Conservation (phyloP, 53 echinoderm and acorn worm species). For the Glandiceps talaboti region DNA sequence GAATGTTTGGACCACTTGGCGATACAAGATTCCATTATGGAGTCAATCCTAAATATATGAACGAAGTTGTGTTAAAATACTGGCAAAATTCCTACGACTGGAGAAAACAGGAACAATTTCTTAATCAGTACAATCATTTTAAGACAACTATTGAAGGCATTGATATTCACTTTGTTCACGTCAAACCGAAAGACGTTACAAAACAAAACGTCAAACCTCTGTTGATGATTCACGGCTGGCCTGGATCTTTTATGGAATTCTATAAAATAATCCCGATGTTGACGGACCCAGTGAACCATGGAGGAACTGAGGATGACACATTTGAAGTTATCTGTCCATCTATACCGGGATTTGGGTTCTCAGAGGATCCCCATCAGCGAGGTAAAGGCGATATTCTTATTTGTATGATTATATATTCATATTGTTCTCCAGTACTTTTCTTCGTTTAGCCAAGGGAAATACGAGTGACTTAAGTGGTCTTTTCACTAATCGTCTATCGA, state of each 20-base stretch:
- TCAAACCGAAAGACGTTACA: conserved; percentile 39
- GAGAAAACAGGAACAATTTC: conserved; percentile 44
- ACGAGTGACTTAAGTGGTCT: too few relatives aligned
- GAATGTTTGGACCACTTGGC: conserved; percentile 51
- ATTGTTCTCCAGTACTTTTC: too few relatives aligned
- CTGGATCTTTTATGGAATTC: conserved; percentile 72
- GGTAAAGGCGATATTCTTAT: too few relatives aligned
- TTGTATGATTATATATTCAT: too few relatives aligned
- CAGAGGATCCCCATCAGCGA: conserved; percentile 78
- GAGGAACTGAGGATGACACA: conserved; percentile 41
- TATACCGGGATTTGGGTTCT: conserved; percentile 75
- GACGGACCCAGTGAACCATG: conserved; percentile 44
- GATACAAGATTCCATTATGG: conserved; percentile 53
- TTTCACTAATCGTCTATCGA: too few relatives aligned
- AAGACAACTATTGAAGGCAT: conserved; percentile 78
- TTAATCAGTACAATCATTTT: conserved; percentile 58
- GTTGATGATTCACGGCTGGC: conserved; percentile 81
- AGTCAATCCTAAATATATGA: conserved; percentile 67
- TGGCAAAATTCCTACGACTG: conserved; percentile 77
- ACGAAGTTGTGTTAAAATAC: conserved; percentile 39
- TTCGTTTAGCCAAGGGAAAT: too few relatives aligned
- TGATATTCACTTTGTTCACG: conserved; percentile 66
- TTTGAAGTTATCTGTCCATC: conserved; percentile 86
- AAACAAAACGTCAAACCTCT: conserved; percentile 71
- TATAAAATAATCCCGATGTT: conserved; percentile 66